These are phyloP conservation scores for Malaclemys terrapin DNA, from an alignment of 2,113 vertebrate species.

Conservation along the genomic window DNA sequence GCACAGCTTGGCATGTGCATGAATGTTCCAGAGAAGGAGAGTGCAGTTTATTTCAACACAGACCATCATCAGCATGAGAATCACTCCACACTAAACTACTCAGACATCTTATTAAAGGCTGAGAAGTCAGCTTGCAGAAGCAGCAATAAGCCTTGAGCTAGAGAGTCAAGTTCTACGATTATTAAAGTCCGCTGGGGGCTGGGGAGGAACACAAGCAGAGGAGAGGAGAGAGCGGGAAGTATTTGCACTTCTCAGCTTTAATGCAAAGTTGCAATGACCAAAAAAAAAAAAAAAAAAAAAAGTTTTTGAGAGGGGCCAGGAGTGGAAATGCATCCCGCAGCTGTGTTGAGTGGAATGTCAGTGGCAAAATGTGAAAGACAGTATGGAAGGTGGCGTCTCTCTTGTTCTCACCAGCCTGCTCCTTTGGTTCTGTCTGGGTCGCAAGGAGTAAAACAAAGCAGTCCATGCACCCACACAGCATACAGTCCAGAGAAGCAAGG, in stretches of 20 bases:
- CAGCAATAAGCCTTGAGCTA: not conserved
- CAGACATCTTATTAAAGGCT: not conserved
- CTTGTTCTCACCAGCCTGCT: not conserved
- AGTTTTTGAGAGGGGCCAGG: not conserved
- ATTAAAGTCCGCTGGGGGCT: not conserved
- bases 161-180: not conserved
- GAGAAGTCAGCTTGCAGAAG: not conserved
- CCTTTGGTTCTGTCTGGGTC: not conserved
- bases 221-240: not conserved
- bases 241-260: not conserved
- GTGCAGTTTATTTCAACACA: not conserved
- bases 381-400: not conserved
- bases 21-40: not conserved
- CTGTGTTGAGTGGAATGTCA: not conserved
- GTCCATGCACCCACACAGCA: not conserved
- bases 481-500: rapidly evolving
- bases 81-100: not conserved
- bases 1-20: not conserved
- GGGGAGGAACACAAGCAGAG: not conserved
- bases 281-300: not conserved
- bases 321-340: too few species aligned
- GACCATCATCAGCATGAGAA: not conserved
- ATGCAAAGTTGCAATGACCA: not conserved
- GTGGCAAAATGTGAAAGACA: not conserved
- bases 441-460: not conserved